These are phyloP conservation scores for Hedya salicella DNA, from an alignment of 2,888 invertebrate genomes.

Conservation along the genomic window DNA sequence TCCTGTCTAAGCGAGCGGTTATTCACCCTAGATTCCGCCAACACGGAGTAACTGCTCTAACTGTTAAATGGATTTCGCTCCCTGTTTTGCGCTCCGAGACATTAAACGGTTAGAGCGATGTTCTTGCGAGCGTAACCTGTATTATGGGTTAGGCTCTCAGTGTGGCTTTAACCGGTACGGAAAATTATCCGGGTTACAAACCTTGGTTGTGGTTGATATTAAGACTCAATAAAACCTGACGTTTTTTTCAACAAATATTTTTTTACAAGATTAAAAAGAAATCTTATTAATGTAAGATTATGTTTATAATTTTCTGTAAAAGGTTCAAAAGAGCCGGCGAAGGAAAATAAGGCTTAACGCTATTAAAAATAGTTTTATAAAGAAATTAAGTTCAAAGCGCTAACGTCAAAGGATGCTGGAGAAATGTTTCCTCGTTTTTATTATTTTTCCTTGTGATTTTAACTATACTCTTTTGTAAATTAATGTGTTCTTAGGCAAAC, in stretches of 20 bases:
- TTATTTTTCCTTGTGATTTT: conserved; percentile 19
- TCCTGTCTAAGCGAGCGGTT: too few species aligned
- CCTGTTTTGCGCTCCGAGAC: too few species aligned
- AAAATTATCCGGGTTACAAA: too few species aligned
- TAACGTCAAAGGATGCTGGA: conserved; percentile 12
- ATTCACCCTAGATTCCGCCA: too few species aligned
- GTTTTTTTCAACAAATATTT: background rate
- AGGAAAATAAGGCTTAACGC: conserved; percentile 23
- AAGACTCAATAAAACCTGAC: background rate
- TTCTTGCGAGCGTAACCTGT: too few species aligned
- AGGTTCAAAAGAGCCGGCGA: conserved; percentile 4
- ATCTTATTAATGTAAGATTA: background rate
- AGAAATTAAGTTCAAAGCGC: conserved; percentile 19
- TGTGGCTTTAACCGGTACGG: too few species aligned
- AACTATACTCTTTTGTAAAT: conserved; percentile 17
- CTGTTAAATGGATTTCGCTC: too few species aligned
- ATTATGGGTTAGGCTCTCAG: too few species aligned
- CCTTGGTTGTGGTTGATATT: too few species aligned
- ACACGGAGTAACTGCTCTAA: too few species aligned
- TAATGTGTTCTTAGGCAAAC: conserved; percentile 12
- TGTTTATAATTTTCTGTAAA: conserved; percentile 7
- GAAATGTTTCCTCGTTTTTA: conserved; percentile 17
- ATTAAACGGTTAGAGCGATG: too few species aligned
- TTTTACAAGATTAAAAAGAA: background rate
- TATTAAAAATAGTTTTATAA: conserved; percentile 31